Evolutionary conservation across 1,140 invertebrate species (phyloP), one percentile per base, ranked within the genome.

Genomic region (Pantala flavescens): DNA sequence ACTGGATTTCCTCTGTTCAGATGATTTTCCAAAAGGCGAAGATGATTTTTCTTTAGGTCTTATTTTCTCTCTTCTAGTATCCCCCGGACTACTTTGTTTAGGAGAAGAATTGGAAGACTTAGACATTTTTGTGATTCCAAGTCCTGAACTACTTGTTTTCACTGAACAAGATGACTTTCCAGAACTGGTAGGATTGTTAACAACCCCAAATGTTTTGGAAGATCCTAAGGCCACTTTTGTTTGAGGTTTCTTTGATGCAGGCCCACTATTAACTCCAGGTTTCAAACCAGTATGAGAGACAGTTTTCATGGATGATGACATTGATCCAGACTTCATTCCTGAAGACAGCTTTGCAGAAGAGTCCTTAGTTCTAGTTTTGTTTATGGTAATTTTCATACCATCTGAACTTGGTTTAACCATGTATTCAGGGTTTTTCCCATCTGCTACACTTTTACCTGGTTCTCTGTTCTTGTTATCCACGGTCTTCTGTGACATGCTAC

Each of bases 321-420:
- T 74, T 76, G 79, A 74, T 78, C 84, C 82, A 10, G 83, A 84
- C 19, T 86, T 88, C 16, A 73, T 74, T 12, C 71, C 70, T 14
- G 77, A 78, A 14, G 77, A 78, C 24, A 77, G 63, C 70, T 74
- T 77, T 7, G 49, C 12, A 0, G 84, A 87, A 43, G 88, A 87
- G 75, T 90, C 90, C n/a, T 87, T 89, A 74, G 89, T 85, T 78
- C 80, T 80, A 0, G 92, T 93, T 84, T 95, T 95, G 79, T 94
- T 95, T 11, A 95, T 93, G 0, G 93, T 96, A 14, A 96, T 88
- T 81, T 95, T 96, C 82, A 95, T 92, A 0, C 93, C 93, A 79
- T 93, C 93, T 0, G 89, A 90, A 77, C 91, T 93, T 43, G 89
- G 89, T 78, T 94, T 94, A 0, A 94, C 90, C 88, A 93, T 93